Conservation (phyloP, 2,797 vertebrate species). For the Premnoplex brunnescens region DNA sequence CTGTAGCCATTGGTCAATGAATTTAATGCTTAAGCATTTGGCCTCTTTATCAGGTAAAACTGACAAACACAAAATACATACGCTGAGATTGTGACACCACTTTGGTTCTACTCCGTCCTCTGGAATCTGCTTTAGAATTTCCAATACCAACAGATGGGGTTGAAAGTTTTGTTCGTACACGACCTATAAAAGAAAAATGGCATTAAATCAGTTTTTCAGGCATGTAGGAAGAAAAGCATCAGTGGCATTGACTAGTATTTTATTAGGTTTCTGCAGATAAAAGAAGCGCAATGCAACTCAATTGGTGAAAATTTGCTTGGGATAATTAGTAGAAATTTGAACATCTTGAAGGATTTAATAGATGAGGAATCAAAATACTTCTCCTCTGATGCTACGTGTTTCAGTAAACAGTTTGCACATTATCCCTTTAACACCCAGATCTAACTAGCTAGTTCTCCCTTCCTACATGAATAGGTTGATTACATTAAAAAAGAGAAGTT, state of each 20-base stretch:
- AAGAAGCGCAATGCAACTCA: not conserved
- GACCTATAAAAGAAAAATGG: slow-evolving; percentile 77
- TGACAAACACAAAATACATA: slow-evolving; percentile 77
- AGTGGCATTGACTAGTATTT: not conserved
- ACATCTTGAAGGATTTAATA: not conserved
- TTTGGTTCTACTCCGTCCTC: slow-evolving; percentile 93
- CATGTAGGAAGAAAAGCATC: not conserved
- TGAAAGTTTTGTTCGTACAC: slow-evolving; percentile 89
- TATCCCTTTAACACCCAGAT: not conserved
- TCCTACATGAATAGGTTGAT: not conserved
- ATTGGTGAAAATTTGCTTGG: not conserved
- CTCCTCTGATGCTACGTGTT: not conserved
- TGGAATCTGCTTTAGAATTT: slow-evolving; percentile 89
- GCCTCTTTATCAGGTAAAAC: not conserved
- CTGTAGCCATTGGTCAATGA: slow-evolving; percentile 70
- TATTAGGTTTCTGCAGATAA: not conserved
- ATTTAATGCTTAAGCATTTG: slow-evolving; percentile 32
- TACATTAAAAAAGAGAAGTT: not conserved
- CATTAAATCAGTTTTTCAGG: slow-evolving; percentile 5
- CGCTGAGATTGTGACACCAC: slow-evolving; percentile 98
- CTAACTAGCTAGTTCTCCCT: not conserved
- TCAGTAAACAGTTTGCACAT: not conserved
- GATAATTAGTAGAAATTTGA: slow-evolving; percentile 61
- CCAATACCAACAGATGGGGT: slow-evolving; percentile 77
- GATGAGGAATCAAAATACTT: not conserved